Conservation (phyloP, 2,113 vertebrate species). For the Dendrocopos noguchii region DNA sequence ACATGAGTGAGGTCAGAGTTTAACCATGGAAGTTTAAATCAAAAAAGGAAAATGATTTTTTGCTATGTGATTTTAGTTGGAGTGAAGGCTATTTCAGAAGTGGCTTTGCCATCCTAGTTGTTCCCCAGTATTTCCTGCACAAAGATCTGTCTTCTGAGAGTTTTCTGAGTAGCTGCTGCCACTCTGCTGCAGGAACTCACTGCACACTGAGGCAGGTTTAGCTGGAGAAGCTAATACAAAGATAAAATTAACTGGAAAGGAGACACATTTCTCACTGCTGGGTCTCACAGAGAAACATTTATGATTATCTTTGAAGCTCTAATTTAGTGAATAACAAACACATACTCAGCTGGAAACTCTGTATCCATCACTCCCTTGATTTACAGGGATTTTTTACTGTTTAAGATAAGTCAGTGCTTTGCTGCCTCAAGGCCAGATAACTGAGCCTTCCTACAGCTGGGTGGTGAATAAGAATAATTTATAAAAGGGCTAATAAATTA, state of each 20-base stretch:
- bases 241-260: not conserved
- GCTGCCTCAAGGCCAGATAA: not conserved
- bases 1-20: not conserved
- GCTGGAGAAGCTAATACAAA: not conserved
- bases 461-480: not conserved
- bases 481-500: not conserved
- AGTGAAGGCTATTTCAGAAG: not conserved
- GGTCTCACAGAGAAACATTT: not conserved
- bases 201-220: not conserved
- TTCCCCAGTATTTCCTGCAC: not conserved
- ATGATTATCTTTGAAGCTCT: not conserved
- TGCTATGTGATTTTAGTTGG: not conserved
- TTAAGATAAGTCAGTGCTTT: not conserved
- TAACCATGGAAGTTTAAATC: not conserved
- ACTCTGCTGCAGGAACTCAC: not conserved
- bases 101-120: not conserved
- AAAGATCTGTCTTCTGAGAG: not conserved
- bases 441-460: not conserved
- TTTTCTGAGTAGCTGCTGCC: constrained; percentile 7
- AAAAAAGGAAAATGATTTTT: not conserved
- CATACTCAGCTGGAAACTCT: not conserved
- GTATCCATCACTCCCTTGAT: not conserved
- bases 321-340: not conserved
- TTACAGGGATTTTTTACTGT: not conserved
- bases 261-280: not conserved